Conservation (phyloP, 92 coral and sea anemone genomes). For the Zoanthus sociatus region DNA sequence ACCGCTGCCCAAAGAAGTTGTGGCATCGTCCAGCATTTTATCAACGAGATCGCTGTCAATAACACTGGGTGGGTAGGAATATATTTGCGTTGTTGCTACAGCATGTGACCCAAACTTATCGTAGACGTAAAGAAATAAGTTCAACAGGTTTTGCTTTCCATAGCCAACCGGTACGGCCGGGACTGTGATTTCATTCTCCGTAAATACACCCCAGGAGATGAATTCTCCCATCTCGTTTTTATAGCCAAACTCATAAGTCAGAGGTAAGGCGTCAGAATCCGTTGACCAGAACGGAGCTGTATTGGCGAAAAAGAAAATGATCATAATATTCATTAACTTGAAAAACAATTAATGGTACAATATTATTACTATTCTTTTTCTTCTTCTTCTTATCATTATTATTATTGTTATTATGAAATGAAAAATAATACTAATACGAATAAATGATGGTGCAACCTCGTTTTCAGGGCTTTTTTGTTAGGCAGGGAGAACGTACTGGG, state of each 20-base stretch:
- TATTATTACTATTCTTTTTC: no score
- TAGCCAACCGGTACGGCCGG: conserved; percentile 47
- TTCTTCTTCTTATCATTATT: no score
- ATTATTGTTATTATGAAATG: no score
- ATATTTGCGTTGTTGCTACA: conserved; percentile 30
- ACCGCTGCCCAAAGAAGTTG: conserved; percentile 36
- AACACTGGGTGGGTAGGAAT: conserved; percentile 30
- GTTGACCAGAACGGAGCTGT: conserved; percentile 59
- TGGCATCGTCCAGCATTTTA: conserved; percentile 10
- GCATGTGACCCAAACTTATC: conserved; percentile 61
- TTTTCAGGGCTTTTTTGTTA: no score
- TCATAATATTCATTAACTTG: no score
- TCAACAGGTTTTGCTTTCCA: conserved; percentile 36
- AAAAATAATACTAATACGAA: no score
- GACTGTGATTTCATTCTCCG: conserved; percentile 36
- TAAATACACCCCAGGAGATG: conserved; percentile 32
- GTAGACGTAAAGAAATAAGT: conserved; percentile 38
- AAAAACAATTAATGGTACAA: no score
- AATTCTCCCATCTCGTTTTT: conserved; percentile 36
- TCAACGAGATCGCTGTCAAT: conserved; percentile 12
- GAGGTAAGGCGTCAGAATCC: conserved; percentile 52
- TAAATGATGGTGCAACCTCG: no score
- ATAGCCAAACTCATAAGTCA: conserved; percentile 54
- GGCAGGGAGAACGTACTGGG: no score
- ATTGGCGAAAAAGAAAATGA: background rate